Conservation (phyloP, 2,888 invertebrate genomes). For the Athrips mouffetella region DNA sequence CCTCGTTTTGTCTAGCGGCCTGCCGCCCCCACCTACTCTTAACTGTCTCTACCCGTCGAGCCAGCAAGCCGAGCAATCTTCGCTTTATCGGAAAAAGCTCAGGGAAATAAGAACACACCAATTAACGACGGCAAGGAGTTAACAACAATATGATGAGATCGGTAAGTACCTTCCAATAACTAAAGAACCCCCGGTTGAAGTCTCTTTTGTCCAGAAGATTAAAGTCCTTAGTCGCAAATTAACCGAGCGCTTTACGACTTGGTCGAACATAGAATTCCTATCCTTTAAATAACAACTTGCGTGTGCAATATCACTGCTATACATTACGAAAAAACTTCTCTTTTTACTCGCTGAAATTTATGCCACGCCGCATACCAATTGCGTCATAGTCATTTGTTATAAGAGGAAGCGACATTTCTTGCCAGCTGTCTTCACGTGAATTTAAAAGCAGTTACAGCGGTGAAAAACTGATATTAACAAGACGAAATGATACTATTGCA, state of each 20-base stretch:
- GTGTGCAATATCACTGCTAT: neutral
- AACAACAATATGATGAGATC: conserved; percentile 22
- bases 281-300: no score
- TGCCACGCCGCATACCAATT: conserved; percentile 1
- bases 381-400: conserved; percentile 10
- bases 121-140: conserved; percentile 53
- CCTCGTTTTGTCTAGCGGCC: conserved; percentile 63
- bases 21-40: conserved; percentile 34
- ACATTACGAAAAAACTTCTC: neutral
- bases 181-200: conserved; percentile 7
- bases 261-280: neutral
- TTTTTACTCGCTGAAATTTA: conserved; percentile 4
- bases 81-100: conserved; percentile 70
- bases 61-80: conserved; percentile 65
- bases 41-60: conserved; percentile 37
- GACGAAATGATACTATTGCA: conserved; percentile 3
- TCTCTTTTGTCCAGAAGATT: conserved; percentile 2
- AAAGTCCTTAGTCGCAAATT: neutral
- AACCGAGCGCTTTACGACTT: neutral
- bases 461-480: neutral
- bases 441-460: conserved; percentile 4
- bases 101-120: conserved; percentile 63
- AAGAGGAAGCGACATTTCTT: conserved; percentile 10
- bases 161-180: conserved; percentile 18
- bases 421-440: conserved; percentile 11